Evolutionary conservation across 2,113 vertebrate genomes (phyloP).

Genomic region (Empidonax alnorum): DNA sequence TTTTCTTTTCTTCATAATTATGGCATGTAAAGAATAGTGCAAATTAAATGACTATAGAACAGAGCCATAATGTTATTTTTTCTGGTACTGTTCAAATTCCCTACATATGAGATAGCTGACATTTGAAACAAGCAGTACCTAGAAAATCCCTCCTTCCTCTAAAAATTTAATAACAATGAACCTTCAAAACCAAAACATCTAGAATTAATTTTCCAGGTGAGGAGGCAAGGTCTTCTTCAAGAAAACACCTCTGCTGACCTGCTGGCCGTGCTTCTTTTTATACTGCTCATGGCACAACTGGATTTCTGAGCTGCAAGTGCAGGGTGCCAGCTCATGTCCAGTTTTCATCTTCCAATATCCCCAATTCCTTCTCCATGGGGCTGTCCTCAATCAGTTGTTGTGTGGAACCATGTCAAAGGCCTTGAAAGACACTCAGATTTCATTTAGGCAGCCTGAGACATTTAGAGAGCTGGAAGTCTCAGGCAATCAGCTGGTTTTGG

Average conservation of each 20-base stretch:
- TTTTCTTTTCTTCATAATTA: background rate
- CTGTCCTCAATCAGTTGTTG: background rate
- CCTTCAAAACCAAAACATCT: background rate
- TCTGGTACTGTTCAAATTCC: background rate
- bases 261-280: background rate
- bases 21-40: background rate
- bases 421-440: background rate
- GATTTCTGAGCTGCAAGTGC: background rate
- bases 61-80: background rate
- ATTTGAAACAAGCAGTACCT: background rate
- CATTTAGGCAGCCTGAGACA: background rate
- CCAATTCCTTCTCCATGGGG: background rate
- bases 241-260: background rate
- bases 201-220: background rate
- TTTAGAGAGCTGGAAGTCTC: background rate
- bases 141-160: background rate
- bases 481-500: background rate
- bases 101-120: fast-evolving
- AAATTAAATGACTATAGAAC: background rate
- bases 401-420: background rate
- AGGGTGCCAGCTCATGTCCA: background rate
- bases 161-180: background rate
- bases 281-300: fast-evolving
- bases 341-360: background rate
- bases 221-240: fast-evolving